Base-by-base conservation (phyloP, 1,140 invertebrate species). In the Panagrolaimus sp. region DNA sequence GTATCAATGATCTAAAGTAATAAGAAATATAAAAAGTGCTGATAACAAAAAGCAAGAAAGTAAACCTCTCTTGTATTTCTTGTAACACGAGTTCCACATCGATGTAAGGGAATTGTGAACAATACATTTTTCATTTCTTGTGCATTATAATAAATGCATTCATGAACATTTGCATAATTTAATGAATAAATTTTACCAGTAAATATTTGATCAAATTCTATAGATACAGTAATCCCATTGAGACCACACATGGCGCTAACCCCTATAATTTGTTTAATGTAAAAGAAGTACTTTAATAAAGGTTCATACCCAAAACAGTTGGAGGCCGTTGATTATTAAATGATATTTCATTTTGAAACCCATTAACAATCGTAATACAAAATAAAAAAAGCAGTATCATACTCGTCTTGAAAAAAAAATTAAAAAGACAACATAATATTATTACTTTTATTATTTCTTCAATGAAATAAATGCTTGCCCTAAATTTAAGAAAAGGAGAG, bases 101-200 rank as follows among this genome's bases (percentile, higher is more conserved):
- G 63, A 65, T 78, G 71, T 15, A 71, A 62, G 15, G 78, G 78
- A 71, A 80, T 80, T 5, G 79, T 80, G 48, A 80, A 80, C 43
- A 82, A 66, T 38, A 80, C 72, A 17, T 67, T 75, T 63, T 79
- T 63, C 48, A 71, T 70, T 45, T 75, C 68, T 24, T 78, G 45
- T n/a, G 63, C 71, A 63, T 80, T 80, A 73, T 77, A 80, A 55
- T 80, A 80, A 48, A 80, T 68, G 63, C 78, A 80, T 32, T 79
- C 72, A 65, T 76, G 76, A 0, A 78, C 73, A 62, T 67, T 78
- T 15, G 69, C 77, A 55, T 80, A 80, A 17, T 73, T 72, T 46
- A 74, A 43, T 6, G 78, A 80, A 70, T 80, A 80, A 17, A 80
- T 78, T 45, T 75, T 78, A 3, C 78, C 78, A n/a, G 67, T 71